Percentiles rank a stretch among this genome's conserved stretches.
Evolutionary conservation across 2,888 invertebrate species (phyloP).

Genomic region (Achlya flavicornis): DNA sequence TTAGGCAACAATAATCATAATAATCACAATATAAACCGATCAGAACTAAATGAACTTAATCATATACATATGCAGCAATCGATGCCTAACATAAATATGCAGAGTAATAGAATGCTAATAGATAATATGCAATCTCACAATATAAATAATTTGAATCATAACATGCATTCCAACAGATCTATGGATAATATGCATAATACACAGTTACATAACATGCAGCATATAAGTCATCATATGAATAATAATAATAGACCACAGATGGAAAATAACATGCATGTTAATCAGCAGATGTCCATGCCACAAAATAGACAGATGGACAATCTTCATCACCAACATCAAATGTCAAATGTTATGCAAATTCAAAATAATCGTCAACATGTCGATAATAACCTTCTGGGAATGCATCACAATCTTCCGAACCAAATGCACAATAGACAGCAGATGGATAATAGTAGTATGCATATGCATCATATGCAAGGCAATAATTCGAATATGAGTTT

Average conservation of each 20-base stretch:
- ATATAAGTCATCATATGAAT: conserved; percentile 72
- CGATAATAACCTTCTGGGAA: conserved; percentile 69
- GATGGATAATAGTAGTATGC: conserved; percentile 67
- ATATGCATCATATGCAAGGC: conserved; percentile 76
- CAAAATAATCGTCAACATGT: conserved; percentile 72
- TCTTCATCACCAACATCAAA: conserved; percentile 77
- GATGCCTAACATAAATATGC: conserved; percentile 69
- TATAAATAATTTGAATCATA: conserved; percentile 69
- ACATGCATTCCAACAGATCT: conserved; percentile 71
- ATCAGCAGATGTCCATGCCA: conserved; percentile 73
- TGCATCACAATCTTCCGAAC: conserved; percentile 75
- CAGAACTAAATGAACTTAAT: conserved; percentile 68
- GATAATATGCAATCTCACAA: conserved; percentile 74
- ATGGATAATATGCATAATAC: conserved; percentile 74
- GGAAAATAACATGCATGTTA: conserved; percentile 72
- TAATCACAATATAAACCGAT: conserved; percentile 66
- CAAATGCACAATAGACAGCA: conserved; percentile 77
- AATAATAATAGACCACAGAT: conserved; percentile 63
- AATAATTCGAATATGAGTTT: conserved; percentile 64
- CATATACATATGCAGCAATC: conserved; percentile 78
- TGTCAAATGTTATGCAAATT: conserved; percentile 76
- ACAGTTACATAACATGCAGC: conserved; percentile 74
- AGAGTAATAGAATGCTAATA: conserved; percentile 76
- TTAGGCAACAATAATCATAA: conserved; percentile 64
- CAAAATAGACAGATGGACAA: conserved; percentile 75